Evolutionary conservation across 2,797 vertebrate species (phyloP).

Genomic region (Spinibarbus caldwelli): DNA sequence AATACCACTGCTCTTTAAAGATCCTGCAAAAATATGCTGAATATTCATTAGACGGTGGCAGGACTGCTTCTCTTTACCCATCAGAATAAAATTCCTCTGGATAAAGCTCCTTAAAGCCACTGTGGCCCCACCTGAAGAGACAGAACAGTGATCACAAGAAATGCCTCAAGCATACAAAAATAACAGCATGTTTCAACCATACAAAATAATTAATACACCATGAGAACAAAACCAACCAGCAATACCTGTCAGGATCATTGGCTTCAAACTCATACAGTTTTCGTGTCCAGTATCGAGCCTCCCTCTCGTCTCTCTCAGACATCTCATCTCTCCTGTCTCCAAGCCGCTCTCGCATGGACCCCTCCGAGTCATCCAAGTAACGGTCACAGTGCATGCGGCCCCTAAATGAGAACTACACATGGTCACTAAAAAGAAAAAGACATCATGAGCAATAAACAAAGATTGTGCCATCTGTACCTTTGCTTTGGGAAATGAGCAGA

Average conservation of each 20-base stretch:
- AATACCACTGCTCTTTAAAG: neutral
- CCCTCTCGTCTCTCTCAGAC: slow-evolving; percentile 83
- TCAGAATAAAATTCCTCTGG: slow-evolving; percentile 93
- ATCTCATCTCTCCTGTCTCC: slow-evolving; percentile 67
- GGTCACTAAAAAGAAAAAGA: slow-evolving; percentile 35
- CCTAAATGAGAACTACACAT: slow-evolving; percentile 65
- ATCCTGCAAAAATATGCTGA: neutral
- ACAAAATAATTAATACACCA: neutral
- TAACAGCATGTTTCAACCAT: neutral
- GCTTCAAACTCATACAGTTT: slow-evolving; percentile 94
- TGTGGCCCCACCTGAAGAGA: slow-evolving; percentile 92
- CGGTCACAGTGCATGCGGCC: slow-evolving; percentile 92
- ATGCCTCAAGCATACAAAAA: neutral
- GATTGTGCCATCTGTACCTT: slow-evolving; percentile 59
- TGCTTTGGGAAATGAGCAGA: slow-evolving; percentile 50
- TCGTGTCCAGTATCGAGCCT: slow-evolving; percentile 89
- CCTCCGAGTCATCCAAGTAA: slow-evolving; percentile 76
- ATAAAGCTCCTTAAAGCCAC: slow-evolving; percentile 96
- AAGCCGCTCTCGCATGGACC: slow-evolving; percentile 66
- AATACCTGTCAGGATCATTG: slow-evolving; percentile 91
- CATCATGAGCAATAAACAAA: slow-evolving; percentile 20
- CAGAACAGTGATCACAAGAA: slow-evolving; percentile 46
- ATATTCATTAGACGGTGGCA: neutral
- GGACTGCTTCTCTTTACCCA: slow-evolving; percentile 74
- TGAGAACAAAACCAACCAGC: neutral